Evolutionary conservation across 2,888 invertebrate genomes (phyloP).

Genomic region (Ennomos quercinarius): DNA sequence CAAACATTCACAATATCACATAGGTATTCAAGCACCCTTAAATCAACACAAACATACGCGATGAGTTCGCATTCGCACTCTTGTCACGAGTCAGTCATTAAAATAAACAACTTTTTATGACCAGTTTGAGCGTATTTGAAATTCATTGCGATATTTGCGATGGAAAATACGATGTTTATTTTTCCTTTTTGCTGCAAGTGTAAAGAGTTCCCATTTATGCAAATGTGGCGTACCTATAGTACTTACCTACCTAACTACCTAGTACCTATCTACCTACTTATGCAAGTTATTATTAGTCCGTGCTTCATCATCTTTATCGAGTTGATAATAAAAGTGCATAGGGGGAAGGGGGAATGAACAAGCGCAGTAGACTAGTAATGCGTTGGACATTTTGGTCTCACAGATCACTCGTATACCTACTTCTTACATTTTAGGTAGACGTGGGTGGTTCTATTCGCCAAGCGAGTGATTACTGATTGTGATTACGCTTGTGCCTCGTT

Average conservation of each 20-base stretch:
- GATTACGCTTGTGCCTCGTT: no score
- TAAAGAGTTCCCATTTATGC: constrained; percentile 17
- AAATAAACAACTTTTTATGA: constrained; percentile 27
- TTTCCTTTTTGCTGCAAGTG: constrained; percentile 26
- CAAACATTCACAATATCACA: constrained; percentile 3
- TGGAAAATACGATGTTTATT: constrained; percentile 35
- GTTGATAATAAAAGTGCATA: constrained; percentile 3
- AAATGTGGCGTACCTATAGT: constrained; percentile 5
- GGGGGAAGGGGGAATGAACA: no score
- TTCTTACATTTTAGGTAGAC: no score
- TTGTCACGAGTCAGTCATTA: constrained; percentile 20
- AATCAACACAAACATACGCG: constrained; percentile 7
- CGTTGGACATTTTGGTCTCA: no score
- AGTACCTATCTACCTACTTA: no score
- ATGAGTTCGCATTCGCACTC: constrained; percentile 11
- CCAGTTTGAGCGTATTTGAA: constrained; percentile 19
- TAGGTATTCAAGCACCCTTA: not conserved
- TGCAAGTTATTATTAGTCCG: no score
- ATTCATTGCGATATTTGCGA: constrained; percentile 17
- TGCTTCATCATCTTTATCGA: no score
- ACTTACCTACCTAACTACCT: no score
- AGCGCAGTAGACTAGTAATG: no score
- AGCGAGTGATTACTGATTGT: no score
- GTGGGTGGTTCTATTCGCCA: no score
- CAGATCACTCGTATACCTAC: no score